phyloP scores from a whole-genome alignment of 2,888 invertebrate species.

The Acheta domesticus region DNA sequence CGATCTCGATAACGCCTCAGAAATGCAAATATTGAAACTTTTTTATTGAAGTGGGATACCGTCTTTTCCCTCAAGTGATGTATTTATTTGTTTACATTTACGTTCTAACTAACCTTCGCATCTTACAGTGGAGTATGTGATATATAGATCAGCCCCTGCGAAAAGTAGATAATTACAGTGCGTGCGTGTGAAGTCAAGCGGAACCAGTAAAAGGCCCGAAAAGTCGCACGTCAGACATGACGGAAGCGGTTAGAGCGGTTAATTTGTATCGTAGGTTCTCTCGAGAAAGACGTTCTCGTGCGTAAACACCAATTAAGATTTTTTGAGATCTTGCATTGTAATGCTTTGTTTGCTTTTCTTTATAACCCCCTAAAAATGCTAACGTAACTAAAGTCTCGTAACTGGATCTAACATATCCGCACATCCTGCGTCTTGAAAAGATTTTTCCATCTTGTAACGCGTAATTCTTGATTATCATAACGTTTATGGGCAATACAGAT shows the following conservation, averaged over 20 bases:
- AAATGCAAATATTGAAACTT: constrained; percentile 5
- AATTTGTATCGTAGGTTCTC: no score
- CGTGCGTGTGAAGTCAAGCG: neutral
- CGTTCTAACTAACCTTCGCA: neutral
- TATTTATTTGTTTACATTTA: constrained; percentile 2
- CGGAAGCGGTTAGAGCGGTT: no score
- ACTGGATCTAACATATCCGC: no score
- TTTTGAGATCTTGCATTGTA: no score
- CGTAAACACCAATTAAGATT: no score
- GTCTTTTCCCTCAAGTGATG: neutral
- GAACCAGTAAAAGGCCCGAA: neutral
- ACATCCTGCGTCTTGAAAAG: neutral
- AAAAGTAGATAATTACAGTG: neutral
- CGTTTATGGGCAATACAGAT: neutral
- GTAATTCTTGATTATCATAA: neutral
- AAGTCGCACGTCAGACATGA: no score
- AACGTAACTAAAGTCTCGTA: no score
- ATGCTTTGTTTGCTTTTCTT: no score
- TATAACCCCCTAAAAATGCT: no score
- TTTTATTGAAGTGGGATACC: neutral
- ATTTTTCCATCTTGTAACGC: neutral
- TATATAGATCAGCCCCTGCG: neutral
- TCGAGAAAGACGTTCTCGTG: no score
- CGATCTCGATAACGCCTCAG: neutral
- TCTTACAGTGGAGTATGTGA: neutral